These are phyloP conservation scores for Rhogogaster chlorosoma DNA, from an alignment of 2,888 invertebrate species.

Conservation along the genomic window DNA sequence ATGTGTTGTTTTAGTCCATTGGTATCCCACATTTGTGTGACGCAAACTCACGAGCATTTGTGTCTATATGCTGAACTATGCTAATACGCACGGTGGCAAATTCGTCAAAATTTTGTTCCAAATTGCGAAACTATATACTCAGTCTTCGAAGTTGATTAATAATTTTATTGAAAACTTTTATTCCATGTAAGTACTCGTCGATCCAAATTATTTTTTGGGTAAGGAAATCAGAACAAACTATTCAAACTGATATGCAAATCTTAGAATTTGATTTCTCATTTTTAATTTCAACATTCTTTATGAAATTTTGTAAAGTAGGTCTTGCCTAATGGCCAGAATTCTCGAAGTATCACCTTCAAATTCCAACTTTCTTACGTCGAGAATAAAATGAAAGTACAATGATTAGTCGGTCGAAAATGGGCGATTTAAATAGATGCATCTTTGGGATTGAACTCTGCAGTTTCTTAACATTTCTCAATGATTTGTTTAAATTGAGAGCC, in stretches of 20 bases:
- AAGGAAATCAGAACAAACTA: not conserved
- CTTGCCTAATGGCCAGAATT: not conserved
- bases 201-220: not conserved
- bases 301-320: not conserved
- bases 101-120: not conserved
- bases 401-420: not conserved
- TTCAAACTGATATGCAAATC: not conserved
- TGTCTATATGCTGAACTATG: not conserved
- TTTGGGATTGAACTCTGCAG: not conserved
- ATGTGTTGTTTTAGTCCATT: not conserved
- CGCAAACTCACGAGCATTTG: not conserved
- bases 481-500: not conserved
- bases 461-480: not conserved
- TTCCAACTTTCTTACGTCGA: not conserved
- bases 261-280: not conserved
- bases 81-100: not conserved
- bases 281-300: not conserved
- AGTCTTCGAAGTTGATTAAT: not conserved
- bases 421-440: not conserved
- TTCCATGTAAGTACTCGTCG: not conserved
- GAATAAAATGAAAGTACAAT: not conserved
- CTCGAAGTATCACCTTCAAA: not conserved
- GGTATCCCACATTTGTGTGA: not conserved
- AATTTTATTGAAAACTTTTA: not conserved
- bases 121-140: not conserved